Percentiles rank a stretch among this genome's conserved stretches.
Conservation (phyloP, 2,888 invertebrate species). For the Phyllotreta striolata region DNA sequence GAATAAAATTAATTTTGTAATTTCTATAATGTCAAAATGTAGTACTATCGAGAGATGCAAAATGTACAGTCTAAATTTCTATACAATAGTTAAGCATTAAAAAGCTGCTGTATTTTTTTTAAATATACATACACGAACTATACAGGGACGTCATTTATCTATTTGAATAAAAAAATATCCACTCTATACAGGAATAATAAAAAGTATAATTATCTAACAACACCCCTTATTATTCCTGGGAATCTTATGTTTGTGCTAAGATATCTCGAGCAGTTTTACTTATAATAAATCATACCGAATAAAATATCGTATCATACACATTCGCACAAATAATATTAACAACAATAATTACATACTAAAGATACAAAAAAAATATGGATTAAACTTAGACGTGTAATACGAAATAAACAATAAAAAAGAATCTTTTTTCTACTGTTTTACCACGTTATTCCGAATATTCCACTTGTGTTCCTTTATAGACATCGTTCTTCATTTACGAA, state of each 20-base stretch:
- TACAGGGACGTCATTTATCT: slow-evolving; percentile 50
- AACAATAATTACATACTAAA: slow-evolving; percentile 48
- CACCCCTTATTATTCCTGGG: slow-evolving; percentile 19
- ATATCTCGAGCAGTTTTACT: slow-evolving; percentile 4
- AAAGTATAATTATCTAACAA: slow-evolving; percentile 12
- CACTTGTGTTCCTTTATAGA: slow-evolving; percentile 15
- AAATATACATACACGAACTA: slow-evolving; percentile 51
- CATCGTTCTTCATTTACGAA: slow-evolving; percentile 27
- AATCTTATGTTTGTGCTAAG: slow-evolving; percentile 30
- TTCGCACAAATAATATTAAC: slow-evolving; percentile 55
- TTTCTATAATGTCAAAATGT: slow-evolving; percentile 36
- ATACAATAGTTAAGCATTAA: slow-evolving; percentile 48
- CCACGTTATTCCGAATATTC: slow-evolving; percentile 50
- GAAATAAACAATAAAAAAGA: slow-evolving; percentile 34
- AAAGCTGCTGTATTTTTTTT: slow-evolving; percentile 53
- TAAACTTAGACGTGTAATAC: slow-evolving; percentile 41
- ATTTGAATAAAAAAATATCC: slow-evolving; percentile 31
- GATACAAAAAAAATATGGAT: slow-evolving; percentile 40
- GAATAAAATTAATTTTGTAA: slow-evolving; percentile 43
- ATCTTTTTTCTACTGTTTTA: slow-evolving; percentile 44
- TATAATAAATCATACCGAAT: slow-evolving; percentile 5
- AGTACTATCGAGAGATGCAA: slow-evolving; percentile 42
- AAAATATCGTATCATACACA: slow-evolving; percentile 35
- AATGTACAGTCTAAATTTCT: slow-evolving; percentile 49
- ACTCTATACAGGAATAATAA: slow-evolving; percentile 28